Percentiles rank a stretch among this genome's conserved stretches.
phyloP scores from a whole-genome alignment of 37 sponge, comb jelly and placozoan genomes.

The Hormiphora californensis region DNA sequence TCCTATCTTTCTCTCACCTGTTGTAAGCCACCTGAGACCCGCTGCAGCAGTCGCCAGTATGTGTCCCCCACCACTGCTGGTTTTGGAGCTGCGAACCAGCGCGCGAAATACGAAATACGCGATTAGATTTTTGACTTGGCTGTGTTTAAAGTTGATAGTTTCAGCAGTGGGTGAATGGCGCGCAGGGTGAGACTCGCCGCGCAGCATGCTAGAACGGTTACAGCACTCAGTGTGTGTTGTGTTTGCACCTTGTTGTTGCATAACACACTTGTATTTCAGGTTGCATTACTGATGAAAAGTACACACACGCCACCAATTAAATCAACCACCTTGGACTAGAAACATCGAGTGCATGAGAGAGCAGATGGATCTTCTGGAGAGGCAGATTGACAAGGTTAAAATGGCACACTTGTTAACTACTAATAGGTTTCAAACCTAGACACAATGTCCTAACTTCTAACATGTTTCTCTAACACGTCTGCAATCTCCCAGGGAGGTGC shows the following conservation, averaged over 20 bases:
- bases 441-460: too few relatives aligned
- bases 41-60: too few relatives aligned
- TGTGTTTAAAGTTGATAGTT: not conserved
- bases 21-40: constrained; percentile 4
- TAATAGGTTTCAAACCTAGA: too few relatives aligned
- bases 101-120: constrained; percentile 23
- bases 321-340: constrained; percentile 12
- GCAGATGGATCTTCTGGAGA: constrained; percentile 39
- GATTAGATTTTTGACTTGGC: constrained; percentile 24
- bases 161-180: not conserved
- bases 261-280: too few relatives aligned
- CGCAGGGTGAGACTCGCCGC: not conserved
- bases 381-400: constrained; percentile 35
- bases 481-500: not conserved
- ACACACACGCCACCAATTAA: not conserved
- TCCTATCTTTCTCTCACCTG: too few relatives aligned
- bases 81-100: too few relatives aligned
- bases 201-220: not conserved
- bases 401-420: too few relatives aligned
- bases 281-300: constrained; percentile 34
- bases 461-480: not conserved
- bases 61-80: too few relatives aligned
- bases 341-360: constrained; percentile 32
- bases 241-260: too few relatives aligned
- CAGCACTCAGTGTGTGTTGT: not conserved